These are phyloP conservation scores for Neopelma chrysocephalum DNA, from an alignment of 2,797 vertebrate species.

Conservation along the genomic window DNA sequence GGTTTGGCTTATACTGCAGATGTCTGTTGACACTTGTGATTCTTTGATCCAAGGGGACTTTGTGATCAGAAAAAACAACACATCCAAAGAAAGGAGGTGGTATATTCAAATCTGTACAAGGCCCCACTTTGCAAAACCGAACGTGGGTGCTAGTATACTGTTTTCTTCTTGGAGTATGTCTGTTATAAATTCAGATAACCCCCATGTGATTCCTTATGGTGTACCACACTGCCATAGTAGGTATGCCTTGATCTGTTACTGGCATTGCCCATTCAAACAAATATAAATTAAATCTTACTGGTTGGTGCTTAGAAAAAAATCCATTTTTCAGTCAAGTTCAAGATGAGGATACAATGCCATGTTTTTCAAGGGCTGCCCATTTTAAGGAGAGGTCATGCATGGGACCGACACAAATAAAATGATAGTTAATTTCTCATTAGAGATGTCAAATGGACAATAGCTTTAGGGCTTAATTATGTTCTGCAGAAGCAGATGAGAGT, in stretches of 20 bases:
- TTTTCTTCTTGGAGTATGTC: not conserved
- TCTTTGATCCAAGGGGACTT: not conserved
- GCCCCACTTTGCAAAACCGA: not conserved
- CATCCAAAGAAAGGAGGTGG: not conserved
- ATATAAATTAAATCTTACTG: not conserved
- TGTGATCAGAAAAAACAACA: not conserved
- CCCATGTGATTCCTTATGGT: not conserved
- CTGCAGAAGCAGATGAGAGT: not conserved
- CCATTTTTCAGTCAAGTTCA: not conserved
- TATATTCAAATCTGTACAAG: not conserved
- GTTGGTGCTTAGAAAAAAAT: not conserved
- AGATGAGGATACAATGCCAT: not conserved
- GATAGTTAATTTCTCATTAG: slow-evolving; percentile 31
- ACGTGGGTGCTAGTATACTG: not conserved
- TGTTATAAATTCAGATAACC: not conserved
- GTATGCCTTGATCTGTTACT: not conserved
- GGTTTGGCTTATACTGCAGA: not conserved
- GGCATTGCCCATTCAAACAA: not conserved
- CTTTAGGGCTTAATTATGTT: slow-evolving; percentile 9
- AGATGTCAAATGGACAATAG: not conserved
- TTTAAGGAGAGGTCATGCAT: not conserved
- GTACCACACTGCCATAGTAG: not conserved
- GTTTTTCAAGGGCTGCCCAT: not conserved
- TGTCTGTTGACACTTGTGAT: not conserved
- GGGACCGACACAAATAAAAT: not conserved